phyloP scores from a whole-genome alignment of 2,888 invertebrate species.

The Campaea margaritaria region DNA sequence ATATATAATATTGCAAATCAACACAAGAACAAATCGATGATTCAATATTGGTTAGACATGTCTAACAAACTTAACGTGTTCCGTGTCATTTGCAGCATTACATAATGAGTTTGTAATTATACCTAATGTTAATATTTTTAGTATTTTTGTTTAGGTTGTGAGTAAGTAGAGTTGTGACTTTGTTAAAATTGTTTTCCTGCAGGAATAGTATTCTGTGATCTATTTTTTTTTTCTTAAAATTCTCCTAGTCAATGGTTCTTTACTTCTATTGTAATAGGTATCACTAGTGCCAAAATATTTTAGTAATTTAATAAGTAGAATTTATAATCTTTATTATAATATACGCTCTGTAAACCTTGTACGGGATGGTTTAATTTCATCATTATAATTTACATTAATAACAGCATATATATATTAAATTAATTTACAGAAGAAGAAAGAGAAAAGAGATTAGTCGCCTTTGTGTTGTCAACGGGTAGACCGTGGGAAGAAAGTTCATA shows the following conservation, averaged over 20 bases:
- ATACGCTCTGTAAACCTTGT: constrained; percentile 10
- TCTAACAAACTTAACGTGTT: too few relatives aligned
- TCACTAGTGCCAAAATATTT: constrained; percentile 35
- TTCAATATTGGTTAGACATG: too few relatives aligned
- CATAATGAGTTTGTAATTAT: background rate
- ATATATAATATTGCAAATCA: too few relatives aligned
- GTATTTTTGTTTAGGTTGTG: constrained; percentile 4
- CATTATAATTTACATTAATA: too few relatives aligned
- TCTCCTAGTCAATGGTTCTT: constrained; percentile 37
- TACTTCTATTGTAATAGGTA: constrained; percentile 4
- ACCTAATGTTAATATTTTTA: background rate
- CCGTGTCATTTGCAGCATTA: too few relatives aligned
- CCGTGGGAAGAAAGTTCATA: too few relatives aligned
- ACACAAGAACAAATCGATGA: too few relatives aligned
- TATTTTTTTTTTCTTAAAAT: constrained; percentile 21
- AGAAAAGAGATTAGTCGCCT: too few relatives aligned
- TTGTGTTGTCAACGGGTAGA: too few relatives aligned
- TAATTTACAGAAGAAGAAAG: too few relatives aligned
- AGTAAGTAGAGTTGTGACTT: background rate
- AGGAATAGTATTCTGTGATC: constrained; percentile 29
- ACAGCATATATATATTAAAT: too few relatives aligned
- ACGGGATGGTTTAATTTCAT: background rate
- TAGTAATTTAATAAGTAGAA: constrained; percentile 8
- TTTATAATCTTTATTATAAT: constrained; percentile 1
- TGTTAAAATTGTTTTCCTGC: constrained; percentile 5